phyloP scores from a whole-genome alignment of 2,888 invertebrate genomes.

The Ornithoptera alexandrae region DNA sequence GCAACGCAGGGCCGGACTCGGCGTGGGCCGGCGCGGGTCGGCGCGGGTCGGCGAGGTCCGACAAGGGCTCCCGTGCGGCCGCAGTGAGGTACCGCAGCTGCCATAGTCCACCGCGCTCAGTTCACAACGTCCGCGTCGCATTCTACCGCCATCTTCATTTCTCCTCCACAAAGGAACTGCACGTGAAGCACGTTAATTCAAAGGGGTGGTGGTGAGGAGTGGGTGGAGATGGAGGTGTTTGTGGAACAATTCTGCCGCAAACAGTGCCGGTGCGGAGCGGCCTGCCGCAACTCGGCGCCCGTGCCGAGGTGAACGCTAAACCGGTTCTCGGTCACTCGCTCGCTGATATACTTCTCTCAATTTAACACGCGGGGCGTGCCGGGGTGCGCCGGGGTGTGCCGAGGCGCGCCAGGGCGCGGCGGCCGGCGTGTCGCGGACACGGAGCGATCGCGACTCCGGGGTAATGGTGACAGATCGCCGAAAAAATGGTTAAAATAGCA shows the following conservation, averaged over 20 bases:
- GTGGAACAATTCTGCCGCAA: too few relatives aligned
- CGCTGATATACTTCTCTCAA: neutral
- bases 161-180: neutral
- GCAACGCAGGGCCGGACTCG: slow-evolving; percentile 63
- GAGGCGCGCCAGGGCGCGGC: neutral
- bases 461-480: slow-evolving; percentile 9
- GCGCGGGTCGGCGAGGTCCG: too few relatives aligned
- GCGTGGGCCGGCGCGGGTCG: neutral
- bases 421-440: neutral
- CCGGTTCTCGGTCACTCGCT: neutral
- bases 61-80: too few relatives aligned
- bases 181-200: neutral
- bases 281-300: too few relatives aligned
- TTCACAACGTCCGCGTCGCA: neutral
- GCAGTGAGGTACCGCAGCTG: too few relatives aligned
- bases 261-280: too few relatives aligned
- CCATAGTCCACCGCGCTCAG: neutral
- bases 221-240: neutral
- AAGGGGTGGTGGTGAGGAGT: neutral
- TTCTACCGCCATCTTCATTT: too few relatives aligned
- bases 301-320: too few relatives aligned
- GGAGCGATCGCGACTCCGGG: neutral
- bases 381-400: neutral
- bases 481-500: slow-evolving; percentile 13
- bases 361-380: neutral